These are phyloP conservation scores for Gymnocypris eckloni DNA, from an alignment of 2,797 vertebrate genomes.

Conservation along the genomic window DNA sequence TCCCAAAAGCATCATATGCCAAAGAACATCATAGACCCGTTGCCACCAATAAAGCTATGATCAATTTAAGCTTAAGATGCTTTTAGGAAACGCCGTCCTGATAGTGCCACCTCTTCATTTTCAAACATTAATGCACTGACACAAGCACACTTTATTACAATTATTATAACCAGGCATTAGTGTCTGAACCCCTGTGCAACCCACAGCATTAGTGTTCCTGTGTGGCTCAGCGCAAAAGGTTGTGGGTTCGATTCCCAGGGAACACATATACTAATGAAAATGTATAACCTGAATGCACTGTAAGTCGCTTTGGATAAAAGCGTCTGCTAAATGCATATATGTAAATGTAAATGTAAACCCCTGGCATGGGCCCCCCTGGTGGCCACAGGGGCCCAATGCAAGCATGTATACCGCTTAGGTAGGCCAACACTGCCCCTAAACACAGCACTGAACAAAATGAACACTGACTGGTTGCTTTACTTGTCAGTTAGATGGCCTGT, in stretches of 20 bases:
- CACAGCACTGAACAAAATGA: background rate
- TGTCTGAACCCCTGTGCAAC: background rate
- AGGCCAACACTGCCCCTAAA: background rate
- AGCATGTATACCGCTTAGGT: background rate
- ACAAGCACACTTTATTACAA: background rate
- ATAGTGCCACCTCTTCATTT: background rate
- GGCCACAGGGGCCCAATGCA: background rate
- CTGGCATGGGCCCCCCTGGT: background rate
- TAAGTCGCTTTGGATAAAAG: no score
- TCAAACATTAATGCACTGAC: background rate
- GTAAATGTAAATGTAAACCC: background rate
- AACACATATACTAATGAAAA: no score
- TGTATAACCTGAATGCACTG: no score
- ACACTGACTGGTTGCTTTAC: background rate
- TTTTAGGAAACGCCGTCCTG: no score
- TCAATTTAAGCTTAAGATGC: no score
- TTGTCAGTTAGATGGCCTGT: background rate
- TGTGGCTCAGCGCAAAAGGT: no score
- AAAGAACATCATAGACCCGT: no score
- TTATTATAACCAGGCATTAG: background rate
- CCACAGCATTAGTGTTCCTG: no score
- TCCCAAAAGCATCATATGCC: no score
- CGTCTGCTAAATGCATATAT: no score
- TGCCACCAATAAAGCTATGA: no score
- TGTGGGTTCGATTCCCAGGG: no score